Percentiles rank a stretch among this genome's conserved stretches.
Evolutionary conservation across 2,113 vertebrate genomes (phyloP).

Genomic region (Pogonocichla stellata): DNA sequence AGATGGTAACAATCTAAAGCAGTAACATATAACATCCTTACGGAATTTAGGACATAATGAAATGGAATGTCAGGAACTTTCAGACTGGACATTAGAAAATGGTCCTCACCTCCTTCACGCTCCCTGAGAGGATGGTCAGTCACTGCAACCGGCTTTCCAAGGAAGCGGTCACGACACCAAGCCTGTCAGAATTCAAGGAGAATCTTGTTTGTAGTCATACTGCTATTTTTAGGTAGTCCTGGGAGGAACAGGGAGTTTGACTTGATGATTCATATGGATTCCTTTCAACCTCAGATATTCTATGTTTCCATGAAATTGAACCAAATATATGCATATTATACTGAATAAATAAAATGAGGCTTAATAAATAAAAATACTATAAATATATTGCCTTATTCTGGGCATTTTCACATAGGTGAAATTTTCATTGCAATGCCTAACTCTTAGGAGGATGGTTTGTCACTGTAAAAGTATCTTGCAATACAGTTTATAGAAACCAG

Average conservation of each 20-base stretch:
- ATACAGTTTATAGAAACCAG: not conserved
- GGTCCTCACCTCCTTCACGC: not conserved
- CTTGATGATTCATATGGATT: not conserved
- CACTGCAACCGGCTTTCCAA: not conserved
- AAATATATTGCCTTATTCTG: not conserved
- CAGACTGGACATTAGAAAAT: not conserved
- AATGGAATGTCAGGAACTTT: not conserved
- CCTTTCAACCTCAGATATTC: not conserved
- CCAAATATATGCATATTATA: not conserved
- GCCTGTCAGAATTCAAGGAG: not conserved
- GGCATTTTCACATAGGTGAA: not conserved
- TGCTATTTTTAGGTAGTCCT: not conserved
- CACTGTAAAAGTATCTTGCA: not conserved
- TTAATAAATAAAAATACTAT: not conserved
- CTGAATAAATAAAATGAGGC: accelerated
- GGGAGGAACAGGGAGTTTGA: not conserved
- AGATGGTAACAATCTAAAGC: not conserved
- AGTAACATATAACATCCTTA: not conserved
- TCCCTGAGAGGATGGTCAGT: not conserved
- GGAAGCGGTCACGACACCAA: accelerated
- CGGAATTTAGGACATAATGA: not conserved
- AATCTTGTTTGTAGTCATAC: not conserved
- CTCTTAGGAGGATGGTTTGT: not conserved
- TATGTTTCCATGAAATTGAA: not conserved
- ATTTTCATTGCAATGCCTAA: not conserved